Evolutionary conservation across 2,888 invertebrate genomes (phyloP), one percentile per base, ranked within the genome.

Genomic region (Macropis europaea): DNA sequence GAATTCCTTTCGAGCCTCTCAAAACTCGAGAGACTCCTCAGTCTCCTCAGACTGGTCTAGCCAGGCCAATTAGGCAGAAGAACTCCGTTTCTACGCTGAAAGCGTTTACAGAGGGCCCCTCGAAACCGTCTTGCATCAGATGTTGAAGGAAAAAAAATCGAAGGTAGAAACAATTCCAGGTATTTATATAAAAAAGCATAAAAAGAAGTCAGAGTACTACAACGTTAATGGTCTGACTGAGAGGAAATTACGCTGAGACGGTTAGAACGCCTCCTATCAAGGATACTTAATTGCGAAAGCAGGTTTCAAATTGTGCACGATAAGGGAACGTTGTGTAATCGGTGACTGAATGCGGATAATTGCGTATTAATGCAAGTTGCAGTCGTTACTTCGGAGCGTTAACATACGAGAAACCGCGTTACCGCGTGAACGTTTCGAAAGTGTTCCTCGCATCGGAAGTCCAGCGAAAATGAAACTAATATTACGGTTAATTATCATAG

Each of bases 271-370:
- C 34, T 13, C 42, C 15, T 7, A 17, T 40, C 5, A 19, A 3
- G n/a, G 11, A 4, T 7, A 7, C 59, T 60, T 32, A 50, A 48
- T 24, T 5, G n/a, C 13, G 38, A 22, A 45, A 47, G 30, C 30
- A 43, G 19, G 30, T 50, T 59, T 36, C 11, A 34, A 36, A 50
- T 26, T 15, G 40, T 34, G 19, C 22, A 28, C 60, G 60, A 60
- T 43, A 34, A 50, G 50, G 50, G 36, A 60, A n/a, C 4, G 45
- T 63, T 67, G 53, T 19, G 47, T 53, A 63, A 67, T 47, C 63
- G 40, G 38, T 53, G 53, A 45, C 22, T 17, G 53, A 67, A 30
- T 26, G 32, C 32, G 63, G 47, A 62, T 67, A 62, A 54, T 63
- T 67, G 62, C 62, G 26, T 45, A 47, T 47, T 53, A 62, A 67